Percentiles rank a stretch among this genome's conserved stretches.
Evolutionary conservation across 2,113 vertebrate species (phyloP).

Genomic region (Macquaria ambigua): DNA sequence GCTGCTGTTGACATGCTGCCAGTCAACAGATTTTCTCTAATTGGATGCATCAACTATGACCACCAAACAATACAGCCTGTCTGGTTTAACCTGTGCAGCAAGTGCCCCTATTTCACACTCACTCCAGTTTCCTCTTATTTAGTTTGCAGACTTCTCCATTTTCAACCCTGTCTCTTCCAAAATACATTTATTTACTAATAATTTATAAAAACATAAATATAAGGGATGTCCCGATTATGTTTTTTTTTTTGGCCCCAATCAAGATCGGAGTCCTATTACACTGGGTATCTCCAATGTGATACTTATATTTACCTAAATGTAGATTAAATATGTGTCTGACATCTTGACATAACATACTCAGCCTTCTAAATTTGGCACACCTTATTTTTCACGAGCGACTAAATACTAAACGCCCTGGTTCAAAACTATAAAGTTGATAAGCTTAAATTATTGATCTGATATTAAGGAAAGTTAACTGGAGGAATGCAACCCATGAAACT

Average conservation of each 20-base stretch:
- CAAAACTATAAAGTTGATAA: too few relatives aligned
- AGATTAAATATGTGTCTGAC: too few relatives aligned
- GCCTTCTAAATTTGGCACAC: too few relatives aligned
- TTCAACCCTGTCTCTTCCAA: background rate
- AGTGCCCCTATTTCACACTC: background rate
- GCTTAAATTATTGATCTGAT: too few relatives aligned
- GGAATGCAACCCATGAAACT: too few relatives aligned
- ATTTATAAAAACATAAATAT: background rate
- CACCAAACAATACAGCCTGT: background rate
- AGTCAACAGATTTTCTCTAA: conserved; percentile 19
- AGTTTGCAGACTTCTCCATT: background rate
- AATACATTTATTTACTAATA: background rate
- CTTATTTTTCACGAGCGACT: too few relatives aligned
- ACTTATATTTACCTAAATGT: too few relatives aligned
- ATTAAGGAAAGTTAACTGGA: too few relatives aligned
- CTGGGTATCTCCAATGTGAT: too few relatives aligned
- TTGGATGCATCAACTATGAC: conserved; percentile 6
- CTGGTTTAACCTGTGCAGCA: background rate
- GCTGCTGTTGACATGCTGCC: conserved; percentile 12
- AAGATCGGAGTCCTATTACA: background rate
- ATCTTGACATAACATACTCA: too few relatives aligned
- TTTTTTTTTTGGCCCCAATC: background rate
- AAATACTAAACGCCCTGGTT: too few relatives aligned
- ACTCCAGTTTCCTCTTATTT: background rate
- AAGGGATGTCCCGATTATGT: background rate